These are phyloP conservation scores for Pheosia gnoma DNA, from an alignment of 2,888 invertebrate species.

Conservation along the genomic window DNA sequence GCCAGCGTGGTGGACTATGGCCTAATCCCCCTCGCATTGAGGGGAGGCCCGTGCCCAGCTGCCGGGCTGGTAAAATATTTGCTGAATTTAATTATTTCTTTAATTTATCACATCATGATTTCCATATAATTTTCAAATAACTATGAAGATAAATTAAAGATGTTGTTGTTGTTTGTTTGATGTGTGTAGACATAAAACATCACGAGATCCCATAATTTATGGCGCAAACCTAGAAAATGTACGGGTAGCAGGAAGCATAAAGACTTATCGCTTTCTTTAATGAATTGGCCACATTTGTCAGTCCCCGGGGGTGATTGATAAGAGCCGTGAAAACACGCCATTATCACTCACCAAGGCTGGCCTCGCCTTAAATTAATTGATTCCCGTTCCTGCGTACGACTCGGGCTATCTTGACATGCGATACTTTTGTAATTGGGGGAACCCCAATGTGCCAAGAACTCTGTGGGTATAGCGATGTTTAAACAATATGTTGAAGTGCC, in stretches of 20 bases:
- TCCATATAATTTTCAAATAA: no score
- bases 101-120: no score
- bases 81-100: no score
- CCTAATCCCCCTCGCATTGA: no score
- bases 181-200: no score
- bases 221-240: background rate
- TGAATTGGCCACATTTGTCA: conserved; percentile 14
- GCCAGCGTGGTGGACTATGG: no score
- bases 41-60: no score
- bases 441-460: background rate
- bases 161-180: no score
- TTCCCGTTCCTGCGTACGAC: conserved; percentile 31
- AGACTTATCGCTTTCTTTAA: conserved; percentile 9
- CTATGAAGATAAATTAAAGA: no score
- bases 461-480: background rate
- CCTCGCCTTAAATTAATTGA: conserved; percentile 61
- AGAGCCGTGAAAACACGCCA: conserved; percentile 47
- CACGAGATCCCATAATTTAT: background rate
- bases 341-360: conserved; percentile 45
- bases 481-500: background rate
- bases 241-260: background rate
- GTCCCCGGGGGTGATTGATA: conserved; percentile 36
- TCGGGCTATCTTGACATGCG: conserved; percentile 16
- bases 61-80: no score
- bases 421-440: conserved; percentile 3